Base-by-base conservation (phyloP, 2,113 vertebrate species). In the Suricata suricatta region DNA sequence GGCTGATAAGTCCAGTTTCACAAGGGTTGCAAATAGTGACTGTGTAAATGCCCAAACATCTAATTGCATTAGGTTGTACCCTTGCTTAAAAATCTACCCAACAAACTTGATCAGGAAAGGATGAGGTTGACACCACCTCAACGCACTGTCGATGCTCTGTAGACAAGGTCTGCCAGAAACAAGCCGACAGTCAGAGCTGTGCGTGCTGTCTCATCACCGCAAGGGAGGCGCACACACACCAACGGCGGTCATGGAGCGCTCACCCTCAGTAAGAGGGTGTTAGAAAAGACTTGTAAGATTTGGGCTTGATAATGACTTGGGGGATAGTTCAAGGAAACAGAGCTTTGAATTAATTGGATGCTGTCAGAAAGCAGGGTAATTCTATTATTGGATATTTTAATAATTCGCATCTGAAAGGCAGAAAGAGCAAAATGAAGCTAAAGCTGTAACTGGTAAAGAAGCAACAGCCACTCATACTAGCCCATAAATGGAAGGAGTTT, bases 331-430 rank as follows among this genome's bases (percentile, higher is more conserved):
- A 83, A 88, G 57, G 11, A 83, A 83, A 82, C 0, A 0, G 63
- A 33, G 25, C 17, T 91, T 71, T 63, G 38, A 64, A 66, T 95
- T 66, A 50, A 94, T 10, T 71, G 66, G 27, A 94, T 52, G 27
- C 35, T 82, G 63, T 74, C 71, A 69, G 79, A 31, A 92, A 91
- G 50, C 77, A 92, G 8, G 52, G 23, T 64, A 72, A 81, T 33
- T 77, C 64, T 93, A 19, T 72, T 14, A 57, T 0, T 77, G 72
- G 7, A 11, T 69, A 60, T 82, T 82, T 66, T 35, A 85, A 64
- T 85, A 86, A 89, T 54, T 86, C 41, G 85, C 35, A 52, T 63
- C 66, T 66, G 84, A 89, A 94, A 86, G 27, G 14, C 90, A 96
- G 66, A 92, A 86, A 25, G 16, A 91, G 82, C 11, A 68, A 82